Evolutionary conservation across 2,113 vertebrate genomes (phyloP), one percentile per base, ranked within the genome.

Genomic region (Psephotus haematonotus): DNA sequence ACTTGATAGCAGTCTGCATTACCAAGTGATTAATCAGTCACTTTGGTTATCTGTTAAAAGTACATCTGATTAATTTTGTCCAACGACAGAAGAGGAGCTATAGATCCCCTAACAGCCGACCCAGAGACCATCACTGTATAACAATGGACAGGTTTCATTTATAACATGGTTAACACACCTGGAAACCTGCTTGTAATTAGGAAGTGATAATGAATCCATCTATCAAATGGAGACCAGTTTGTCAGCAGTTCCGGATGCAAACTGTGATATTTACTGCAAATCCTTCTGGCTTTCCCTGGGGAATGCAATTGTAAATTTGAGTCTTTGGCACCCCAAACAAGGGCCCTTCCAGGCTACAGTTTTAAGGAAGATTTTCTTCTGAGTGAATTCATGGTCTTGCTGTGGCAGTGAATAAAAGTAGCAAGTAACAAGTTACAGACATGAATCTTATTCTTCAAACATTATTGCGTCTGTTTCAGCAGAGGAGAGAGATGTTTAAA

Each of bases 121-220:
- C 95, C 90, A 35, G 76, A 95, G 96, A 97, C 86, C 74, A 86
- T 77, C 69, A 53, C 82, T 89, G 77, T 94, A 25, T 95, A 97
- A 97, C 90, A 97, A 79, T 64, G 91, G 91, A 95, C 92, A 97
- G 86, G 87, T 91, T 97, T 97, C 96, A 97, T 98, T 98, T 97
- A 94, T 83, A 98, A 98, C 94, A 89, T 97, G 98, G 98, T 98
- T 97, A 98, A 98, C 98, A 97, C 97, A 98, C 98, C 98, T 98
- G 97, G 98, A 99, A 98, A 98, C 98, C 96, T 98, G 98, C 94
- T 97, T 98, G 98, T 98, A 98, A 98, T 99, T 98, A 99, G 98
- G 98, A 98, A 98, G 97, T 98, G 97, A 98, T 98, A 99, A 99
- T 98, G 97, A 98, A 98, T 94, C 94, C 95, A 96, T 98, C 98